Evolutionary conservation across 1,140 invertebrate species (phyloP), one percentile per base, ranked within the genome.

Genomic region (Spodoptera litura): DNA sequence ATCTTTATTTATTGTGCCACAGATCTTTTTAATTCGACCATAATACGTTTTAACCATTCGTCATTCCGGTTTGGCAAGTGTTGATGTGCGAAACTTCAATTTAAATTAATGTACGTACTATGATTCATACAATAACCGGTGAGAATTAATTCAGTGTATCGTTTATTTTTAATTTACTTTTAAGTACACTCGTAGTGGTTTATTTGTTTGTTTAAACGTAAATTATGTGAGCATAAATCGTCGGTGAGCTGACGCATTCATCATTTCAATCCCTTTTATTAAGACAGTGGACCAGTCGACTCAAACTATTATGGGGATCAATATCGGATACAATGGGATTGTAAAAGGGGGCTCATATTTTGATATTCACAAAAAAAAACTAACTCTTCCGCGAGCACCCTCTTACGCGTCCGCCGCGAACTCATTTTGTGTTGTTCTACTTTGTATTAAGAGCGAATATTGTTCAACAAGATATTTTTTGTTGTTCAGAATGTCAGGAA

Each of bases 261-360:
- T 91, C 86, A 91, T 85, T 78, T 80, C 78, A 84, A 44, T 90
- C 88, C 88, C 89, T 87, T 87, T 88, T 91, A 94, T 93, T 90
- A 91, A 93, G 90, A 92, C 83, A 86, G 78, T 80, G 85, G 83
- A 92, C 90, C 89, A 90, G 89, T 83, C 81, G 81, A 87, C 88
- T 90, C 87, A 84, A 90, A 93, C 92, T 93, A 94, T 93, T 91
- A 94, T 87, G 87, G 82, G 89, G 92, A 91, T 94, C 92, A 94
- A 94, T 94, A 94, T 87, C 92, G 89, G 86, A 88, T 90, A 93
- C 91, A 94, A 93, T 94, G 83, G 91, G 85, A 92, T 92, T 92
- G 89, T 93, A 93, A 91, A 91, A 91, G 88, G 91, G 92, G 92
- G 90, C 91, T 93, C 92, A 93, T 93, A 93, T 94, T 94, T 93